A percentile compares a stretch with the other conserved stretches of the same genome.
Evolutionary conservation across 2,888 invertebrate species (phyloP).

Genomic region (Homarus gammarus): DNA sequence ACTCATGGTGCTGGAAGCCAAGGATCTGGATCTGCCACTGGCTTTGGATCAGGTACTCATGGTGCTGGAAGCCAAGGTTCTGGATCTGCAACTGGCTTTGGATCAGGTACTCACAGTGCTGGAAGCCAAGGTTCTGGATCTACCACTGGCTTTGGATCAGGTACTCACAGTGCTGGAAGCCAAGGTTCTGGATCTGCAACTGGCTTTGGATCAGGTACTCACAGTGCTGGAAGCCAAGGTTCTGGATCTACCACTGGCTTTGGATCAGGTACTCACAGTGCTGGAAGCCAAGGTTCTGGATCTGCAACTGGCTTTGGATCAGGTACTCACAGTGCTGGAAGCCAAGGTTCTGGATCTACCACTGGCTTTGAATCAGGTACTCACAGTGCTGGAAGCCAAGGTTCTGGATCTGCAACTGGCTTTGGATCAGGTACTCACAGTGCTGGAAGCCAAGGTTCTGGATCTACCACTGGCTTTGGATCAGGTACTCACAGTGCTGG

Average conservation of each 20-base stretch:
- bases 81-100: background rate
- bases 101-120: background rate
- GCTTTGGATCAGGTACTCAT: background rate
- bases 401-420: background rate
- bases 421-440: background rate
- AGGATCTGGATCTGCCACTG: background rate
- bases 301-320: no score
- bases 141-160: background rate
- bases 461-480: background rate
- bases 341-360: no score
- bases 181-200: background rate
- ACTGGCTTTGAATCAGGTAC: no score
- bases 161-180: background rate
- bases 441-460: background rate
- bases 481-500: background rate
- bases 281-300: no score
- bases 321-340: no score
- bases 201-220: background rate
- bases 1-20: background rate
- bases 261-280: background rate
- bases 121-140: background rate
- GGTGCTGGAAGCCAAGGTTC: no score
- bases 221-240: background rate
- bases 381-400: no score
- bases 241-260: background rate